Evolutionary conservation across 2,888 invertebrate species (phyloP), one percentile per base, ranked within the genome.

Genomic region (Parascotia fuliginaria): DNA sequence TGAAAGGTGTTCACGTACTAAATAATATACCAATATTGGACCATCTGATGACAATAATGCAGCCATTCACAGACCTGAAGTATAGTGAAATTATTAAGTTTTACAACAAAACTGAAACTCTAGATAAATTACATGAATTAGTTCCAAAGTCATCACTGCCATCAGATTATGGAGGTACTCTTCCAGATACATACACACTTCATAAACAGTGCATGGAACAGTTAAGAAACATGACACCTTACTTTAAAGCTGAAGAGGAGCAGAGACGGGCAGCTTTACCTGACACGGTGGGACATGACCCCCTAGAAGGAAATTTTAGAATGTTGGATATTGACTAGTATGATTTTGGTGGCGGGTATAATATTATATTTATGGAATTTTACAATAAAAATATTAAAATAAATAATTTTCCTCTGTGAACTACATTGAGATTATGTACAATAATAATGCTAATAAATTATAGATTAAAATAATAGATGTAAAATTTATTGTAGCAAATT

Each of bases 1-100:
- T 94, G 43, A 89, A 88, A 56, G 89, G 84, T 0, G 92, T 94
- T 34, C 93, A 94, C 60, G 81, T 94, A 0, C 64, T 94, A n/a
- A 94, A 94, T 40, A 74, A 44, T 4, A 41, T 29, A 9, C 12
- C 41, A 9, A 13, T 51, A 0, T 9, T 51, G 11, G 50, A 51
- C 11, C 44, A 45, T 7, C 0, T 45, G 5, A 24, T 45, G 44
- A 1, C 29, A 19, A 13, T 51, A 0, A 65, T 89, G 12, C 85
- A 78, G 54, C 92, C 92, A 0, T 92, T 92, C 40, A 75, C 91
- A 63, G 79, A 81, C 38, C 84, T 83, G 9, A 78, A 83, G 42
- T 71, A 85, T 9, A 61, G 68, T 9, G 67, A 77, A 36, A 53
- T 80, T 70, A 68, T 93, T 31, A 84, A 90, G 66, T 81, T 93